Evolutionary conservation across 2,797 vertebrate species (phyloP).

Genomic region (Picus viridis): DNA sequence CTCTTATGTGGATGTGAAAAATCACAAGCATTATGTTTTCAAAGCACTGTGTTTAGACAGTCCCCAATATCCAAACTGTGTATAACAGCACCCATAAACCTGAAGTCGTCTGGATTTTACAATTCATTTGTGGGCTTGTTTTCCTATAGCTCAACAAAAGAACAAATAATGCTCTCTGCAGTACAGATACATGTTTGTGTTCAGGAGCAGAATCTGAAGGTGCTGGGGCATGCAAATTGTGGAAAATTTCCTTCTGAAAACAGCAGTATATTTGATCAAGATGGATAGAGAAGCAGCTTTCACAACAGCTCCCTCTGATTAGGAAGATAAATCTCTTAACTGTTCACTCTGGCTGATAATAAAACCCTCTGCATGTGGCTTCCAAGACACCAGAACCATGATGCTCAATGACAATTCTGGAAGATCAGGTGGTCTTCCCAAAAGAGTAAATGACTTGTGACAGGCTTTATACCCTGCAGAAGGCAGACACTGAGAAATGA

Average conservation of each 20-base stretch:
- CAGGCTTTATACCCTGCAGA: neutral
- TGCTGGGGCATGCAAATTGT: neutral
- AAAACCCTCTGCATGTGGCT: neutral
- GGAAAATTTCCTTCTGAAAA: neutral
- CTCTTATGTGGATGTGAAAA: neutral
- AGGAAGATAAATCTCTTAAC: neutral
- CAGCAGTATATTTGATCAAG: neutral
- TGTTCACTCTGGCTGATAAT: neutral
- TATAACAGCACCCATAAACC: neutral
- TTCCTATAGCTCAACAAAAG: neutral
- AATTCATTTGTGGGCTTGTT: neutral
- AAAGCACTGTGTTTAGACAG: neutral
- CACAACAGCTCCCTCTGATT: neutral
- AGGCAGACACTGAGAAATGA: neutral
- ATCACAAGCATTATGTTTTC: neutral
- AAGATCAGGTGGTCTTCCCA: neutral
- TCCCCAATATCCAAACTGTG: neutral
- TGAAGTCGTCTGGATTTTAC: neutral
- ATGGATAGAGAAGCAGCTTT: neutral
- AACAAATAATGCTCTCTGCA: neutral
- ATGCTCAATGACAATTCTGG: neutral
- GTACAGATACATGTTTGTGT: neutral
- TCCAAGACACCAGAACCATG: neutral
- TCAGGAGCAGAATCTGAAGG: neutral
- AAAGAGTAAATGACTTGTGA: neutral